Evolutionary conservation across 2,888 invertebrate species (phyloP), one percentile per base, ranked within the genome.

Genomic region (Drosophila borealis): DNA sequence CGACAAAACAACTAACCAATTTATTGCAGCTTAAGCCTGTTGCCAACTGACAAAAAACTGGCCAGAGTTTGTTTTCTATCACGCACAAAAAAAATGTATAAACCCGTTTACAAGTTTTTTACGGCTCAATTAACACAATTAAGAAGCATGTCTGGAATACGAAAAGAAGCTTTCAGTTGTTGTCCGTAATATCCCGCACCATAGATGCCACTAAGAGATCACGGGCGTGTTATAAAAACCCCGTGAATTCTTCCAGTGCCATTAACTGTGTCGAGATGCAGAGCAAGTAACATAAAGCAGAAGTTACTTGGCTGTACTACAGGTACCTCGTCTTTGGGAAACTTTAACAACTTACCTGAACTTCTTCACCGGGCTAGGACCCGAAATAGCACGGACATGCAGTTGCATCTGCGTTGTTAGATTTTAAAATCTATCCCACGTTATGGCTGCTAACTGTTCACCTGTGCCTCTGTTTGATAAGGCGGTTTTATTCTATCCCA

Each of bases 161-260:
- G 19, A 19, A 44, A 37, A 19, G 33, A 36, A 36, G 41, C 44
- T 66, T 54, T 61, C 46, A 29, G 45, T 70, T 46, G 64, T 9
- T 63, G 69, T 49, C 62, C 17, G 66, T 81, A 44, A 41, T 80
- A 80, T 89, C 92, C 85, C 88, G 90, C 92, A 93, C 92, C 90
- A 92, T 92, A 92, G 92, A 93, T 93, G 93, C 93, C 93, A 93
- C 93, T 92, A 93, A 93, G 92, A 93, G 93, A 93, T 91, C 93
- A 93, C 93, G 93, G 93, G 93, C 86, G 83, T 85, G 89, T 92
- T 78, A 70, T 36, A 93, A 89, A 80, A 91, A 92, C 93, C 94
- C 94, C 94, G 94, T 94, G 94, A 94, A 94, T 94, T 94, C 94
- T 94, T 94, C 94, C 94, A 94, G 94, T 94, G 94, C 94, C 94